These are phyloP conservation scores for Ambastaia sidthimunki DNA, from an alignment of 2,797 vertebrate species.

Conservation along the genomic window DNA sequence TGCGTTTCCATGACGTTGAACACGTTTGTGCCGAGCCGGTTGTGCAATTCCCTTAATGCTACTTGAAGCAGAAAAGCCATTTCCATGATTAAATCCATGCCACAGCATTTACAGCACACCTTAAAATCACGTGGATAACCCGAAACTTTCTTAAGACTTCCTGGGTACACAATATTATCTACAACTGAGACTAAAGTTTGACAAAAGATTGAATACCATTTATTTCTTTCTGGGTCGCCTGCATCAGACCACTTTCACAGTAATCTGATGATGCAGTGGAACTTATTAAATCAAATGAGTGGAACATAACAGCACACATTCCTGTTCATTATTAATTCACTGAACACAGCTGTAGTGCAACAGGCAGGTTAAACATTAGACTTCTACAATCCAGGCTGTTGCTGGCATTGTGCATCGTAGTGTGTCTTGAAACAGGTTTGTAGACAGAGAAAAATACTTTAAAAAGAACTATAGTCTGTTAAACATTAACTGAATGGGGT, in stretches of 20 bases:
- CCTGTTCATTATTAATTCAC: conserved; percentile 25
- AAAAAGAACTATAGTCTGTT: conserved; percentile 37
- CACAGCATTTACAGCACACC: conserved; percentile 39
- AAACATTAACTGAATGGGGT: conserved; percentile 56
- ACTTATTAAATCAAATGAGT: neutral
- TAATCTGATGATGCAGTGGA: conserved; percentile 8
- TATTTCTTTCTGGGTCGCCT: neutral
- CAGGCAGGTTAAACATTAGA: conserved; percentile 39
- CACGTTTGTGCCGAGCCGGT: conserved; percentile 39
- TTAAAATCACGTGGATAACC: conserved; percentile 26
- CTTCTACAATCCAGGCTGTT: conserved; percentile 22
- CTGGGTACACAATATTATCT: neutral
- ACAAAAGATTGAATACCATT: neutral
- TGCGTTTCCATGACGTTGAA: conserved; percentile 63
- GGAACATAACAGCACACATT: conserved; percentile 12
- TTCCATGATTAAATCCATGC: conserved; percentile 52
- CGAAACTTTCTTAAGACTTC: conserved; percentile 33
- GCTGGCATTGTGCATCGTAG: conserved; percentile 26
- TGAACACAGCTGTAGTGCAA: conserved; percentile 5
- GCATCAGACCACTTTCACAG: conserved; percentile 5
- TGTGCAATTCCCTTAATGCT: conserved; percentile 55
- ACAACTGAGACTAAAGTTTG: neutral
- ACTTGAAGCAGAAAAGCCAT: conserved; percentile 48
- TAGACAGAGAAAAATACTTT: conserved; percentile 53
- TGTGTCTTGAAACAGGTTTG: conserved; percentile 45